Percentiles rank a stretch among this genome's conserved stretches.
Evolutionary conservation across 2,888 invertebrate species (phyloP).

Genomic region (Agelastica alni): DNA sequence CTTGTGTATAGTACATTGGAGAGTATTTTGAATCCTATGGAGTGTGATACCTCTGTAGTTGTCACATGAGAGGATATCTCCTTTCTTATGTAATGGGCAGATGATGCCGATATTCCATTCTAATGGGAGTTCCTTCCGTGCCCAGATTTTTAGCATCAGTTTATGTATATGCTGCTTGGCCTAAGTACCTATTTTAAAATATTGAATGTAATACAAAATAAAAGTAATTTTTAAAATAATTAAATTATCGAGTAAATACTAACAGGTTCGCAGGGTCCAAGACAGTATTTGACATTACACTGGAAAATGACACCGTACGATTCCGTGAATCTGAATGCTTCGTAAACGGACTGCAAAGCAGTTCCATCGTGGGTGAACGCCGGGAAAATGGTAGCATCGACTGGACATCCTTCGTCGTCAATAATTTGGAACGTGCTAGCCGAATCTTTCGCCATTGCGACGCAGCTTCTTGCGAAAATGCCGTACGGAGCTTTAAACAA

Average conservation of each 20-base stretch:
- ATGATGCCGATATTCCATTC: too few relatives aligned
- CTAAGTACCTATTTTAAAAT: too few relatives aligned
- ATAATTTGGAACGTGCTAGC: conserved; percentile 96
- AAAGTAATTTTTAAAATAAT: too few relatives aligned
- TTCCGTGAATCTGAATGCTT: conserved; percentile 94
- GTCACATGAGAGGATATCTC: too few relatives aligned
- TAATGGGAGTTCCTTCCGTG: too few relatives aligned
- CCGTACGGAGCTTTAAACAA: conserved; percentile 83
- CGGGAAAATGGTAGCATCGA: conserved; percentile 92
- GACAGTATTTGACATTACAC: conserved; percentile 94
- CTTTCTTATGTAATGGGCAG: too few relatives aligned
- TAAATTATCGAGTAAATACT: conserved; percentile 55
- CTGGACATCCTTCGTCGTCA: conserved; percentile 93
- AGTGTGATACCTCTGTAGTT: too few relatives aligned
- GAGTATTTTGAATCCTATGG: too few relatives aligned
- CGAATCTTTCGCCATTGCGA: conserved; percentile 96
- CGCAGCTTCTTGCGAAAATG: conserved; percentile 93
- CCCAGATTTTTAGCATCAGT: too few relatives aligned
- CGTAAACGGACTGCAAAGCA: conserved; percentile 87
- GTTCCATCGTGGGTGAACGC: conserved; percentile 89
- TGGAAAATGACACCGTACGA: conserved; percentile 97
- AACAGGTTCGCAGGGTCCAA: conserved; percentile 92
- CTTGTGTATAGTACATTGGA: too few relatives aligned
- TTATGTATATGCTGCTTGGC: too few relatives aligned
- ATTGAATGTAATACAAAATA: too few relatives aligned